Conservation (phyloP, 2,888 invertebrate genomes). For the Heliconius ismenius region DNA sequence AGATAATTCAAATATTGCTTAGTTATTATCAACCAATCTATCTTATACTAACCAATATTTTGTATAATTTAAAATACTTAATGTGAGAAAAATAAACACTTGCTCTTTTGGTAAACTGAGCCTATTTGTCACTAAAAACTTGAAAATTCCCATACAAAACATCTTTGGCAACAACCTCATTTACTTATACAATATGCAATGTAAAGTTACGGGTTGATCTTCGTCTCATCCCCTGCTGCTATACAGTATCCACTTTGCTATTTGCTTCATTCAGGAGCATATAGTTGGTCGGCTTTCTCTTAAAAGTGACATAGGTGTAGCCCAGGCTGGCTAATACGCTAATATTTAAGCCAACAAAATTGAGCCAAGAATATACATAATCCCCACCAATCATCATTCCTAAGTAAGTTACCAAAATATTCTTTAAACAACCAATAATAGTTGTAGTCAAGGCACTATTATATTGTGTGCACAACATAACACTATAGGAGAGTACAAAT, state of each 20-base stretch:
- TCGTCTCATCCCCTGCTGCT: conserved; percentile 55
- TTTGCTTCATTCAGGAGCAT: conserved; percentile 58
- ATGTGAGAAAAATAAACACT: conserved; percentile 6
- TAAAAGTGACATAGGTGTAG: conserved; percentile 93
- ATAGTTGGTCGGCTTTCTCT: conserved; percentile 78
- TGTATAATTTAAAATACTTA: conserved; percentile 11
- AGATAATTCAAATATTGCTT: conserved; percentile 16
- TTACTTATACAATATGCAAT: conserved; percentile 53
- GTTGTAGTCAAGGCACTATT: conserved; percentile 99
- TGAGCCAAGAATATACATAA: conserved; percentile 96
- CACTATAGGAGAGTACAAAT: conserved; percentile 96
- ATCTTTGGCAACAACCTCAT: conserved; percentile 67
- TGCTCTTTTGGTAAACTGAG: conserved; percentile 29
- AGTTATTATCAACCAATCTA: not conserved
- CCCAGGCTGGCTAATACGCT: conserved; percentile 93
- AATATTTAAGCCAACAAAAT: conserved; percentile 97
- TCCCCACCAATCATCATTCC: conserved; percentile 99
- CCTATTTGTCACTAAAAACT: conserved; percentile 26
- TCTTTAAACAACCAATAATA: conserved; percentile 98
- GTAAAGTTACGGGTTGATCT: conserved; percentile 55
- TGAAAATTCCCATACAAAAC: conserved; percentile 29
- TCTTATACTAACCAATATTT: conserved; percentile 5
- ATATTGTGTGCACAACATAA: conserved; percentile 96
- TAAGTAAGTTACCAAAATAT: conserved; percentile 97
- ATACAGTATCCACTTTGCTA: conserved; percentile 71